Conservation (phyloP, 2,888 invertebrate genomes). For the Melolontha melolontha region DNA sequence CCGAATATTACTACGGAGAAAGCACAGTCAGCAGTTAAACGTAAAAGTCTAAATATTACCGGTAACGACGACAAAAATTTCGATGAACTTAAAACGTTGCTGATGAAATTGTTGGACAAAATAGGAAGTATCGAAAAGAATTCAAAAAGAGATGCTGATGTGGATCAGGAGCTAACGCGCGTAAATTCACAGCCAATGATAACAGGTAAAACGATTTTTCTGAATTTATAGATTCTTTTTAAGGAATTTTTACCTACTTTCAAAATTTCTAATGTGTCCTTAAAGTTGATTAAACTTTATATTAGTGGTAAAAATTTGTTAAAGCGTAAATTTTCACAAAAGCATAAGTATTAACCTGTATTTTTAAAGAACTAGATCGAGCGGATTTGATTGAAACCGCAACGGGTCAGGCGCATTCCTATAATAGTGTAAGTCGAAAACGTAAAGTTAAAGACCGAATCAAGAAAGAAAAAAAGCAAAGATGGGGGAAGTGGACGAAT, state of each 20-base stretch:
- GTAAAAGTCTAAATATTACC: conserved; percentile 20
- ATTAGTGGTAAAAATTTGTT: too few species aligned
- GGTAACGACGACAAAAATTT: conserved; percentile 41
- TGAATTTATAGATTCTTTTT: background rate
- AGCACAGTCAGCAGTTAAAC: background rate
- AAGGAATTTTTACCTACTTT: too few species aligned
- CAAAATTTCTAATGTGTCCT: too few species aligned
- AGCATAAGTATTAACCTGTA: background rate
- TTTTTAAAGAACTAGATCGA: conserved; percentile 5
- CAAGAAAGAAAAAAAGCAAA: conserved; percentile 45
- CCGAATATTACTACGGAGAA: conserved; percentile 14
- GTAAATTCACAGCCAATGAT: conserved; percentile 1
- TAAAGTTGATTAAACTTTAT: too few species aligned
- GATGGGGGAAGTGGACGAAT: conserved; percentile 69
- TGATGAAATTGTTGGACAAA: conserved; percentile 47
- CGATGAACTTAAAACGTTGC: conserved; percentile 47
- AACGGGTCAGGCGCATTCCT: background rate
- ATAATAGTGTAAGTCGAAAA: conserved; percentile 7
- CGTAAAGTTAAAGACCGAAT: conserved; percentile 31
- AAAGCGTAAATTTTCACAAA: too few species aligned
- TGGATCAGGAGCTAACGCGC: background rate
- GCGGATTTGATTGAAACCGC: conserved; percentile 10
- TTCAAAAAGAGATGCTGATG: conserved; percentile 37
- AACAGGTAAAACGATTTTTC: background rate
- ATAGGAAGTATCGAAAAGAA: conserved; percentile 46